Percentiles rank a stretch among this genome's conserved stretches.
phyloP scores from a whole-genome alignment of 2,888 invertebrate species.

The Ochlodes sylvanus region DNA sequence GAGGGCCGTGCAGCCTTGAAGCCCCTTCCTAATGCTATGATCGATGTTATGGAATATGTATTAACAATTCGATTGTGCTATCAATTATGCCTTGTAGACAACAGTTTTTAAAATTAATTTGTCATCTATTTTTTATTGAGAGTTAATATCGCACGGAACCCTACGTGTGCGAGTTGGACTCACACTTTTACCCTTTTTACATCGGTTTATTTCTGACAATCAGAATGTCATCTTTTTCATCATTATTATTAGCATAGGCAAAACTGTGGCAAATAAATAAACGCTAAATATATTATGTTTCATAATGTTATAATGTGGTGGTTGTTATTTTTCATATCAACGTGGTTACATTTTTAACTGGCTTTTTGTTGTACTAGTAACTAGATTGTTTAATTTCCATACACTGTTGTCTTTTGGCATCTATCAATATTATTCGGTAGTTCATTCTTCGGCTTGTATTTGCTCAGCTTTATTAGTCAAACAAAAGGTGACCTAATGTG shows the following conservation, averaged over 20 bases:
- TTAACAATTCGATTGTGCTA: neutral
- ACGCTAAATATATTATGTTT: too few relatives aligned
- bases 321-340: neutral
- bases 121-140: too few relatives aligned
- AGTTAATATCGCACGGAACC: too few relatives aligned
- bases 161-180: too few relatives aligned
- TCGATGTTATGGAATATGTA: constrained; percentile 14
- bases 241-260: too few relatives aligned
- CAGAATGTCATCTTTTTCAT: too few relatives aligned
- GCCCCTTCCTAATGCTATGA: constrained; percentile 35
- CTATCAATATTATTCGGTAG: constrained; percentile 12
- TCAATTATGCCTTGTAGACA: too few relatives aligned
- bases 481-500: constrained; percentile 33
- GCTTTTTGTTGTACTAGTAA: neutral
- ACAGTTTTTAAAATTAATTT: too few relatives aligned
- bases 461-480: constrained; percentile 16
- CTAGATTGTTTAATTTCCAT: neutral
- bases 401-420: neutral
- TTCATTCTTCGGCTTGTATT: constrained; percentile 2
- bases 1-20: constrained; percentile 42
- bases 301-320: neutral
- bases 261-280: too few relatives aligned
- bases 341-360: neutral
- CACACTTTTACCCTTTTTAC: too few relatives aligned
- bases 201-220: too few relatives aligned